Evolutionary conservation across 2,888 invertebrate species (phyloP).

Genomic region (Leptarthrus brevirostris): DNA sequence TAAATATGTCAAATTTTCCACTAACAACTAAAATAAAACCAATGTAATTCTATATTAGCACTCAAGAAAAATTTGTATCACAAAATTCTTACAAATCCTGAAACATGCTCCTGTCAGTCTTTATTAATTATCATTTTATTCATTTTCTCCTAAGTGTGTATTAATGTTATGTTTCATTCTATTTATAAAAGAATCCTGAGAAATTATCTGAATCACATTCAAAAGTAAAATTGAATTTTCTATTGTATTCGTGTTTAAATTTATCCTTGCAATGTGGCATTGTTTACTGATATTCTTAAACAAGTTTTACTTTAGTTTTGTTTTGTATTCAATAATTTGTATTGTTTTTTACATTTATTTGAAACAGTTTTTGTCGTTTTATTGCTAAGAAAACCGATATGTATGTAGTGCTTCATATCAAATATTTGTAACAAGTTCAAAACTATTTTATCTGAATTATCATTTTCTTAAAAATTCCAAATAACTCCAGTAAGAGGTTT

Average conservation of each 20-base stretch:
- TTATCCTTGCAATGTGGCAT: background rate
- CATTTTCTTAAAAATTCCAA: no score
- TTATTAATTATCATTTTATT: no score
- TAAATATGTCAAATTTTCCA: background rate
- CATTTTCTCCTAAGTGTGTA: background rate
- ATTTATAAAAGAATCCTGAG: no score
- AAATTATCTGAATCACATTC: no score
- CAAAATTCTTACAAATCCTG: background rate
- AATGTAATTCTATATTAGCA: background rate
- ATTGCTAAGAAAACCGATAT: slow-evolving; percentile 9
- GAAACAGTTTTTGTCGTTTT: slow-evolving; percentile 32
- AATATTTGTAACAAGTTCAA: no score
- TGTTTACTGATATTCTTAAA: background rate
- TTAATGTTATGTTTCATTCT: no score
- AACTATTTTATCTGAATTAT: no score
- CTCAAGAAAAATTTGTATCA: background rate
- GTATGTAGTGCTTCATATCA: no score
- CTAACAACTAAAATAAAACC: background rate
- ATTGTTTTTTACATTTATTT: background rate
- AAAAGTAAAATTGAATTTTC: no score
- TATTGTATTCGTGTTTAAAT: background rate
- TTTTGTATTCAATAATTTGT: background rate
- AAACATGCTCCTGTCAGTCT: background rate
- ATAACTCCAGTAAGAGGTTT: no score
- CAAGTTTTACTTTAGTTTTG: background rate